Evolutionary conservation across 2,888 invertebrate species (phyloP), one percentile per base, ranked within the genome.

Genomic region (Catocala nupta): DNA sequence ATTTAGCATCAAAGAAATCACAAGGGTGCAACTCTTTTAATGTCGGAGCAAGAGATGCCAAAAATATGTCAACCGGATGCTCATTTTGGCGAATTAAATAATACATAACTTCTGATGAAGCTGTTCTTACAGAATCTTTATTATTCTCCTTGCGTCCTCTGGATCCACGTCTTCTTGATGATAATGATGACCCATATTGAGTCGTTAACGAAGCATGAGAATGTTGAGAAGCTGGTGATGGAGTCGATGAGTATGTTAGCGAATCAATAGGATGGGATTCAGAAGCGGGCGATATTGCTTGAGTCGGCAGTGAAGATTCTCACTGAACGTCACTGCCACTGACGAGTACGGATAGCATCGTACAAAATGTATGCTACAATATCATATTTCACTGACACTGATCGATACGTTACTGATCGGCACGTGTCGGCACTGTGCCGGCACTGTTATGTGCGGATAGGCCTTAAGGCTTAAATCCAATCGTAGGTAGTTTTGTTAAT

Each of bases 211-310:
- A 53, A 45, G 59, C 52, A 13, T 45, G 59, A 33, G 59, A 53
- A 59, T 59, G 45, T 59, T 53, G 52, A 53, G 47, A 59, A 59
- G 48, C 59, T 59, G 52, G 52, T 59, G 59, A 59, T 52, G 59
- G 48, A 59, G 48, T 34, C 36, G 59, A 47, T 10, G 59, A 59
- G 53, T 56, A 49, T 49, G 49, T 49, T 49, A 49, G 49, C 49
- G 49, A 25, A 49, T 49, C 49, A 49, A 11, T 55, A 55, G 11
- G 47, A 55, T 55, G 34, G 60, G 55, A 55, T 55, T 60, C 60
- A 60, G 55, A 13, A 60, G 55, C 60, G 25, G 49, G 49, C 49
- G 49, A 49, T 11, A 33, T 11, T 49, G 49, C 33, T 9, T 49
- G 25, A 56, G 61, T 55, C 52, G 51, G 53, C 53, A 54, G 51